Conservation (phyloP, 2,113 vertebrate species). For the Genyomyrus donnyi region DNA sequence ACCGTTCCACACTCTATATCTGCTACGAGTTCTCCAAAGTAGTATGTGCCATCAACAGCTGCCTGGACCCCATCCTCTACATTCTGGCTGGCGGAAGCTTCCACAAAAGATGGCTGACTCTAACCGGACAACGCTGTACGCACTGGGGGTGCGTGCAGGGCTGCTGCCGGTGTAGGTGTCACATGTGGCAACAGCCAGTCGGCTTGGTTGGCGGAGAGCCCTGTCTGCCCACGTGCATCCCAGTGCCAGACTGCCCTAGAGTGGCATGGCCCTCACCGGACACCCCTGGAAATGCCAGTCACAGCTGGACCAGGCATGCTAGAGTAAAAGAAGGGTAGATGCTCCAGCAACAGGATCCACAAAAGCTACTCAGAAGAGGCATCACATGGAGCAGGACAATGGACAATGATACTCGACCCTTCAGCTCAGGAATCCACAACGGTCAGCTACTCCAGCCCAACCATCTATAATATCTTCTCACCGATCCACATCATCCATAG, state of each 20-base stretch:
- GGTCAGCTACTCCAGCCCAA: background rate
- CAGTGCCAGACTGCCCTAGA: background rate
- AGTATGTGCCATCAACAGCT: slow-evolving; percentile 62
- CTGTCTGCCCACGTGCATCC: slow-evolving; percentile 7
- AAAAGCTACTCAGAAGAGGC: background rate
- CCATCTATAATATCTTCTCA: background rate
- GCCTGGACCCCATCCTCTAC: slow-evolving; percentile 69
- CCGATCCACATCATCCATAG: background rate
- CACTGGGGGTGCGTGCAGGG: slow-evolving; percentile 6
- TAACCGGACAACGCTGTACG: slow-evolving; percentile 26
- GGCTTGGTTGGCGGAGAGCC: slow-evolving; percentile 40
- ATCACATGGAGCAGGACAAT: background rate
- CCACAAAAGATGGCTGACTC: slow-evolving; percentile 42
- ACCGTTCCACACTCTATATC: slow-evolving; percentile 38
- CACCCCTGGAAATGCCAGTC: background rate
- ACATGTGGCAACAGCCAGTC: background rate
- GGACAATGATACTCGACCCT: background rate
- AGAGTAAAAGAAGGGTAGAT: background rate
- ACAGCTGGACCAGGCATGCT: background rate
- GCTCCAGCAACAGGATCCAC: background rate
- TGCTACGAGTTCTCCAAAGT: slow-evolving; percentile 62
- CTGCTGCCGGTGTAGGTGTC: slow-evolving; percentile 34
- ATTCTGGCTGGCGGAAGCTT: slow-evolving; percentile 61
- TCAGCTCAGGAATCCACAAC: background rate
- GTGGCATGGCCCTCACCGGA: background rate